Conservation (phyloP, 1,140 invertebrate genomes). For the Zaprionus inermis region DNA sequence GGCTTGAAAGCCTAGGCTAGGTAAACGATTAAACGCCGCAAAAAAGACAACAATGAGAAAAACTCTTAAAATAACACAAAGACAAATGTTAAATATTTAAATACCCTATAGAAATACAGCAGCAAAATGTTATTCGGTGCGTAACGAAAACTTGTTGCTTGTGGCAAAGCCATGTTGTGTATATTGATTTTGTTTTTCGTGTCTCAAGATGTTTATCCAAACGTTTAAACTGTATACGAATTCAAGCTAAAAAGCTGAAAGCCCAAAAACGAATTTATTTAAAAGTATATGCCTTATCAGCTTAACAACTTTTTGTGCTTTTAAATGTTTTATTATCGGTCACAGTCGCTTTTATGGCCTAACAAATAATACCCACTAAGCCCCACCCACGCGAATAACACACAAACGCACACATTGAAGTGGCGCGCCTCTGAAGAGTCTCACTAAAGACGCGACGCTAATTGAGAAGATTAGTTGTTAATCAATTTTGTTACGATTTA, state of each 20-base stretch:
- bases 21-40: conserved; percentile 10
- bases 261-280: neutral
- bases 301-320: neutral
- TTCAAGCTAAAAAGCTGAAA: neutral
- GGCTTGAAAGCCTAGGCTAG: conserved; percentile 22
- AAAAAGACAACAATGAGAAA: conserved; percentile 28
- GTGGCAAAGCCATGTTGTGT: neutral
- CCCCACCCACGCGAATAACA: neutral
- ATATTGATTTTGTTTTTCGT: conserved; percentile 21
- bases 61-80: conserved; percentile 5
- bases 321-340: conserved; percentile 40
- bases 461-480: conserved; percentile 38
- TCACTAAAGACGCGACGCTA: conserved; percentile 31
- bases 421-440: neutral
- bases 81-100: conserved; percentile 2
- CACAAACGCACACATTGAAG: conserved; percentile 11
- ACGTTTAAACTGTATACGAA: neutral
- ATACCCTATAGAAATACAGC: neutral
- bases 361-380: conserved; percentile 2
- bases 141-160: conserved; percentile 27
- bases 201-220: neutral
- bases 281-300: conserved; percentile 27
- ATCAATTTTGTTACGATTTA: conserved; percentile 43
- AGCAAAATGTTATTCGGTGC: conserved; percentile 1
- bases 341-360: conserved; percentile 21